A percentile compares a stretch with the other conserved stretches of the same genome.
phyloP scores from a whole-genome alignment of 2,113 vertebrate genomes.

The Sialia sialis region DNA sequence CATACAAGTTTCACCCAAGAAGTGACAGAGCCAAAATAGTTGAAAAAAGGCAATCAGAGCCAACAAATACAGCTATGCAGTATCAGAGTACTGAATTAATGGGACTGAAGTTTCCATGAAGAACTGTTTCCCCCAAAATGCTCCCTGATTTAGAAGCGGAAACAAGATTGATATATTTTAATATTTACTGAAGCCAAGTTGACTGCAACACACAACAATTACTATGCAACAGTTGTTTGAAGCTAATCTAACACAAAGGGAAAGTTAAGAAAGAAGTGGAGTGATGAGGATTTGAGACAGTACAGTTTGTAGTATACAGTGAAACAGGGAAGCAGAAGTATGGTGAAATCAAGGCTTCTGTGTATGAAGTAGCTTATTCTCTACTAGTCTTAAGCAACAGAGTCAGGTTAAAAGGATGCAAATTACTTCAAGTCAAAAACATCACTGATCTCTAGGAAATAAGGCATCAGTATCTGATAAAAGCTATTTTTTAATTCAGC shows the following conservation, averaged over 20 bases:
- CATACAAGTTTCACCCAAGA: neutral
- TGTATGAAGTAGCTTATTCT: neutral
- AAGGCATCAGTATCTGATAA: neutral
- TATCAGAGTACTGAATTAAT: neutral
- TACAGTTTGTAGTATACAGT: neutral
- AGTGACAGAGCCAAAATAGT: neutral
- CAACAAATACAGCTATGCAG: neutral
- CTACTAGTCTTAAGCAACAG: neutral
- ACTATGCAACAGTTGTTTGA: neutral
- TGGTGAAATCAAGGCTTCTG: neutral
- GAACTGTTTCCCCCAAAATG: neutral
- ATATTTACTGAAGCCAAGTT: neutral
- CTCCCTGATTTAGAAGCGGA: neutral
- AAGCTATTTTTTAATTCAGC: neutral
- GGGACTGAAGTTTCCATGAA: neutral
- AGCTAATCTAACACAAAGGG: neutral
- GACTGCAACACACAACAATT: neutral
- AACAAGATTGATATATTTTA: neutral
- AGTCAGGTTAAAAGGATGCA: neutral
- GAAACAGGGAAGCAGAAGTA: neutral
- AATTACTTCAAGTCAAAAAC: neutral
- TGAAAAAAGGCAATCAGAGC: neutral
- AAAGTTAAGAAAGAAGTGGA: neutral
- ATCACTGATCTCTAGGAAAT: neutral
- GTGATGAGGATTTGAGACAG: neutral